Evolutionary conservation across 2,797 vertebrate genomes (phyloP).

Genomic region (Acrossocheilus wenchowensis): DNA sequence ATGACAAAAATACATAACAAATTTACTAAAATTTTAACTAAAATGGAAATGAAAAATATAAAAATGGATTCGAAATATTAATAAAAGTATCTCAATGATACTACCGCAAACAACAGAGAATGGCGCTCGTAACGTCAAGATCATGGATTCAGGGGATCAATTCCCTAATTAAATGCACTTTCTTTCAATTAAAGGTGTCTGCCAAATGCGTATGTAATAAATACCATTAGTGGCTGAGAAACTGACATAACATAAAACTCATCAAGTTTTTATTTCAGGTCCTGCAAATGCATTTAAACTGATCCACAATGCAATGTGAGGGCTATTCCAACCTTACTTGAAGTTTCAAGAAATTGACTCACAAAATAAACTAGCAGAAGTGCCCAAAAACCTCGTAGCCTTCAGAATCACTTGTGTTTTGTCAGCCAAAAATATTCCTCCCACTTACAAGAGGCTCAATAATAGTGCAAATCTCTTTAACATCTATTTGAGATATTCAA

Average conservation of each 20-base stretch:
- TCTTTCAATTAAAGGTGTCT: not conserved
- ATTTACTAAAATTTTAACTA: not conserved
- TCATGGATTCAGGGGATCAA: not conserved
- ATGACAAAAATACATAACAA: not conserved
- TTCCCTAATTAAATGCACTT: not conserved
- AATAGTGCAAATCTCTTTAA: slow-evolving; percentile 36
- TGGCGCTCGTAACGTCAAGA: not conserved
- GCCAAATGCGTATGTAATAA: no score
- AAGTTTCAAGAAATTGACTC: not conserved
- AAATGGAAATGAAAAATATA: not conserved
- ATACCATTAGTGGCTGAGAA: no score
- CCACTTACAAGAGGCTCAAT: slow-evolving; percentile 4
- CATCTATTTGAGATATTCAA: slow-evolving; percentile 24
- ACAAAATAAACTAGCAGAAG: slow-evolving; percentile 10
- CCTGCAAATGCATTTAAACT: not conserved
- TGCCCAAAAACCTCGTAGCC: not conserved
- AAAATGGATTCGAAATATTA: not conserved
- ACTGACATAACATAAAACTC: no score
- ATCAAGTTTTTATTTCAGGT: not conserved
- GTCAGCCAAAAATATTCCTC: not conserved
- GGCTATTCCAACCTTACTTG: not conserved
- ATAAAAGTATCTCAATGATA: no score
- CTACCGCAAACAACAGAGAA: not conserved
- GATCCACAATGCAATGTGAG: not conserved
- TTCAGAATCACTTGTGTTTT: not conserved